These are phyloP conservation scores for Acanthosepion esculentum DNA, from an alignment of 2,888 invertebrate species.

Conservation along the genomic window DNA sequence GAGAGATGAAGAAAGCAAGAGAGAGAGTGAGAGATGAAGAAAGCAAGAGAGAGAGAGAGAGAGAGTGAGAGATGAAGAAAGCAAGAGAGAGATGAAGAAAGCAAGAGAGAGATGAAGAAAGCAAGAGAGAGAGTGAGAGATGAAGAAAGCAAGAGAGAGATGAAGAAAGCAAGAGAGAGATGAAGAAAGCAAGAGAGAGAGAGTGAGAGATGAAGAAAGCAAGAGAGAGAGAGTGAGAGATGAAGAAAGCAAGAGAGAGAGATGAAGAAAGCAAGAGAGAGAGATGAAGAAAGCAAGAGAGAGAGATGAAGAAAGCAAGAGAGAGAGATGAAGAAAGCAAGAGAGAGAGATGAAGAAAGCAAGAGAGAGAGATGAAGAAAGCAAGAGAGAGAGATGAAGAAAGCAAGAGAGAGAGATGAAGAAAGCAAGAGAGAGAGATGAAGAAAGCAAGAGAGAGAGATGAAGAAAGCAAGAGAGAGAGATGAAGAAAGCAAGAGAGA, in stretches of 20 bases:
- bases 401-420: background rate
- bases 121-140: background rate
- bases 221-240: background rate
- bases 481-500: background rate
- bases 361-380: too few relatives aligned
- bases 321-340: background rate
- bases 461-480: too few relatives aligned
- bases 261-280: background rate
- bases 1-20: background rate
- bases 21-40: background rate
- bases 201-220: background rate
- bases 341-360: too few relatives aligned
- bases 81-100: too few relatives aligned
- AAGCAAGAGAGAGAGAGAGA: background rate
- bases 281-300: too few relatives aligned
- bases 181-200: too few relatives aligned
- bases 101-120: background rate
- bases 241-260: fast-evolving
- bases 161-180: background rate
- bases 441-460: too few relatives aligned
- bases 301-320: background rate
- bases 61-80: background rate
- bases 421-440: background rate
- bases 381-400: too few relatives aligned
- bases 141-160: background rate